Base-by-base conservation (phyloP, 2,797 vertebrate species). In the Malacoraja senta region DNA sequence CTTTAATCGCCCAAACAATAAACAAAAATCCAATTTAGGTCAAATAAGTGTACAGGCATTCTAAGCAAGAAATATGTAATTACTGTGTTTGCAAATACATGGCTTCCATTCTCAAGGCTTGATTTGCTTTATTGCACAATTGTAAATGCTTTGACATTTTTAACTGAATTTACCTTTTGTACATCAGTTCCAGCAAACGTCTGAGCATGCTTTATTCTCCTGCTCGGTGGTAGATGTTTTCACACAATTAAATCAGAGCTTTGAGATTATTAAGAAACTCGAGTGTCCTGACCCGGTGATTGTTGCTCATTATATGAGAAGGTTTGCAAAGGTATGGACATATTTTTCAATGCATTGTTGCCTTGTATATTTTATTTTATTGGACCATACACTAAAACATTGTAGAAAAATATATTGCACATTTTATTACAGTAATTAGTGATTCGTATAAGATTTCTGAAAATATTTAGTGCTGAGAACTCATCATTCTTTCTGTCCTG, bases 141-240 rank as follows among this genome's bases (percentile, higher is more conserved):
- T 35, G 2, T 38, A 38, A 35, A 91, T 68, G 9, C 24, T 91
- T 74, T 74, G 65, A 38, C 19, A 80, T 71, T 91, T 65, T 44
- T 7, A 26, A 44, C 71, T 53, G 35, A 74, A 44, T 92, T 76
- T 72, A 17, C 76, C 72, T 92, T 71, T 92, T 92, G 24, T 94
- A 4, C 93, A 24, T 44, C 94, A 99, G 99, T 99, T 99, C 96
- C 99, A 99, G 96, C 99, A 99, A 96, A 99, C 98, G 0, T 99
- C 99, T 0, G 99, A 99, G 95, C 99, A 99, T 0, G 99, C 99
- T 8, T 97, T 99, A 19, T 99, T 99, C 96, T 99, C 99, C 95
- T 99, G 99, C 95, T 99, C 99, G 0, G 99, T 99, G 96, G 99
- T 99, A 95, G 99, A 99, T 0, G 97, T 99, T 94, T 99, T 99